Percentiles rank a stretch among this genome's conserved stretches.
Conservation (phyloP, 2,888 invertebrate genomes). For the Ophion costatus region DNA sequence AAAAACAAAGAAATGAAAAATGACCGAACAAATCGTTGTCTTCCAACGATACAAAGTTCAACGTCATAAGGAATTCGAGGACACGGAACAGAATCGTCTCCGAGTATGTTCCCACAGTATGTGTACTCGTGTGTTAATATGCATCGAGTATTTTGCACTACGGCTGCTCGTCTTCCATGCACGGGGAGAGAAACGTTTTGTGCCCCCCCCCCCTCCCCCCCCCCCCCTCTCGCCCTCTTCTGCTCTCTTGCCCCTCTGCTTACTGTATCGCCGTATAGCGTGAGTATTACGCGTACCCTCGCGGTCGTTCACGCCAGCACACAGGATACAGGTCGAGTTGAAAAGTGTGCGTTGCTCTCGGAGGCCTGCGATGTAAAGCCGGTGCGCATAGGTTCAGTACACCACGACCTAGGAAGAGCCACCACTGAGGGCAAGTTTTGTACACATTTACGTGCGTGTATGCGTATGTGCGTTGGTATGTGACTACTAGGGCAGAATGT, state of each 20-base stretch:
- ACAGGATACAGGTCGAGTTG: slow-evolving; percentile 51
- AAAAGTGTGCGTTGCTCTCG: slow-evolving; percentile 12
- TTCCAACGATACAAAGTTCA: too few relatives aligned
- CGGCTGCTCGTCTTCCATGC: not conserved
- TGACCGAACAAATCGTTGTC: too few relatives aligned
- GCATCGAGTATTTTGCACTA: slow-evolving; percentile 41
- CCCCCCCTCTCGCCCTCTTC: not conserved
- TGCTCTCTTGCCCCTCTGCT: slow-evolving; percentile 24
- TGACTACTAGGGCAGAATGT: not conserved
- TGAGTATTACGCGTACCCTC: slow-evolving; percentile 39
- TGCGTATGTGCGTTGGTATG: not conserved
- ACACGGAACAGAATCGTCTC: not conserved
- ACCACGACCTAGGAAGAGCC: slow-evolving; percentile 18
- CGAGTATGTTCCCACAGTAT: slow-evolving; percentile 38
- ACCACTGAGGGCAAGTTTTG: slow-evolving; percentile 5
- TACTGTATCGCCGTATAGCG: slow-evolving; percentile 49
- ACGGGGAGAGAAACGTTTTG: slow-evolving; percentile 11
- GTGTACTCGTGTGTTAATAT: slow-evolving; percentile 25
- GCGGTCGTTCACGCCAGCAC: slow-evolving; percentile 60
- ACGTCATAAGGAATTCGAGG: too few relatives aligned
- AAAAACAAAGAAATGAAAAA: too few relatives aligned
- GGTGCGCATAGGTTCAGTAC: not conserved
- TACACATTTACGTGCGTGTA: not conserved
- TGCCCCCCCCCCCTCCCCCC: not conserved
- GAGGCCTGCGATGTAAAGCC: not conserved